Evolutionary conservation across 2,797 vertebrate genomes (phyloP).

Genomic region (Pristis pectinata): DNA sequence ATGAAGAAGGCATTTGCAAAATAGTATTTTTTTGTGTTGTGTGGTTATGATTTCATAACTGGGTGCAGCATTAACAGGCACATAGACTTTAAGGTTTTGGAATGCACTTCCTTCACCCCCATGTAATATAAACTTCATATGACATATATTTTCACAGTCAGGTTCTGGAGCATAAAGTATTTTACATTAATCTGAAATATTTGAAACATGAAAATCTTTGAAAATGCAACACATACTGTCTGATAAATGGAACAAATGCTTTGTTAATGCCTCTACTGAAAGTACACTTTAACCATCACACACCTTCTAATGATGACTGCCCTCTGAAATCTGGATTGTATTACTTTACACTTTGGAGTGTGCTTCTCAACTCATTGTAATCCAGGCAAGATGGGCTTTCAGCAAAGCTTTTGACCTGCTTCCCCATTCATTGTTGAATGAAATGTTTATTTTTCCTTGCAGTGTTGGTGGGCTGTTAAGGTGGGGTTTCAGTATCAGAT

Average conservation of each 20-base stretch:
- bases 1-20: background rate
- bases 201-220: background rate
- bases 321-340: background rate
- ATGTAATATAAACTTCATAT: background rate
- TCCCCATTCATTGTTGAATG: background rate
- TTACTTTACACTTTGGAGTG: background rate
- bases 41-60: too few species aligned
- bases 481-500: background rate
- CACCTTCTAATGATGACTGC: background rate
- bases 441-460: background rate
- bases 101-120: background rate
- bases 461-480: background rate
- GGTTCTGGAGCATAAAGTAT: background rate
- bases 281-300: background rate
- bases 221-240: background rate
- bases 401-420: background rate
- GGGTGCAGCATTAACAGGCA: background rate
- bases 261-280: background rate
- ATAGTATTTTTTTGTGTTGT: too few species aligned
- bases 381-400: background rate
- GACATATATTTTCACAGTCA: background rate
- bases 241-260: background rate
- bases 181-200: conserved; percentile 14
- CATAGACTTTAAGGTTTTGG: background rate
- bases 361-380: background rate